These are phyloP conservation scores for Drosophila algonquin DNA, from an alignment of 2,888 invertebrate genomes.

Conservation along the genomic window DNA sequence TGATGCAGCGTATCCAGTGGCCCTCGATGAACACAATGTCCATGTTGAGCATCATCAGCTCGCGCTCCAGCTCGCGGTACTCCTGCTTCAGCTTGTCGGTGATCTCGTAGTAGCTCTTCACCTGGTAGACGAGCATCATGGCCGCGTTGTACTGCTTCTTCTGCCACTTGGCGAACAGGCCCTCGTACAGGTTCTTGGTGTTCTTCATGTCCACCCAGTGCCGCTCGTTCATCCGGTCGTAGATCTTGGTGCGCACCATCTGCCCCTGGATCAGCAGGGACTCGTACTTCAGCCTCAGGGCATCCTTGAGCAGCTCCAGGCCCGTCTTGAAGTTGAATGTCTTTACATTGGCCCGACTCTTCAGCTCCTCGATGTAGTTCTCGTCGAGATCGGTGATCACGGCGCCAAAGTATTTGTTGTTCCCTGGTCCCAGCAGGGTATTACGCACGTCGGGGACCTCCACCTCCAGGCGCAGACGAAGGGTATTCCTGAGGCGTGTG, in stretches of 20 bases:
- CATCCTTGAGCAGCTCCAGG: slow-evolving; percentile 74
- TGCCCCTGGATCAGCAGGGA: slow-evolving; percentile 81
- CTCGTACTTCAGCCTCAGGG: slow-evolving; percentile 81
- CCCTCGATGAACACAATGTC: slow-evolving; percentile 83
- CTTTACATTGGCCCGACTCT: slow-evolving; percentile 75
- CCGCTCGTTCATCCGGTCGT: slow-evolving; percentile 77
- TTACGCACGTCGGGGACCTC: slow-evolving; percentile 67
- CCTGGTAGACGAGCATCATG: slow-evolving; percentile 80
- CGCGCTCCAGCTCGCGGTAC: slow-evolving; percentile 67
- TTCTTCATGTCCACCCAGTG: slow-evolving; percentile 78
- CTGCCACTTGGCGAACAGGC: slow-evolving; percentile 82
- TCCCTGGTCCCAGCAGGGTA: slow-evolving; percentile 71
- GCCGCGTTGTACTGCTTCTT: slow-evolving; percentile 81
- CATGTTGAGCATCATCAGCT: slow-evolving; percentile 79
- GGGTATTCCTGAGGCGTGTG: slow-evolving; percentile 77
- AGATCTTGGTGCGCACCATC: slow-evolving; percentile 80
- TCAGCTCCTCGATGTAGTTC: slow-evolving; percentile 81
- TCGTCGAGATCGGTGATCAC: slow-evolving; percentile 83
- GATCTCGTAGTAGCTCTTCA: slow-evolving; percentile 80
- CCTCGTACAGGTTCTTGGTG: slow-evolving; percentile 71
- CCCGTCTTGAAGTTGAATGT: slow-evolving; percentile 79
- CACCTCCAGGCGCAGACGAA: slow-evolving; percentile 81
- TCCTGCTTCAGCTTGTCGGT: slow-evolving; percentile 78
- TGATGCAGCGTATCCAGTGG: slow-evolving; percentile 81
- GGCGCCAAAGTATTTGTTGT: slow-evolving; percentile 65